Percentiles rank a stretch among this genome's conserved stretches.
These are phyloP conservation scores for Danionella dracula DNA, from an alignment of 2,797 vertebrate species.

Conservation along the genomic window DNA sequence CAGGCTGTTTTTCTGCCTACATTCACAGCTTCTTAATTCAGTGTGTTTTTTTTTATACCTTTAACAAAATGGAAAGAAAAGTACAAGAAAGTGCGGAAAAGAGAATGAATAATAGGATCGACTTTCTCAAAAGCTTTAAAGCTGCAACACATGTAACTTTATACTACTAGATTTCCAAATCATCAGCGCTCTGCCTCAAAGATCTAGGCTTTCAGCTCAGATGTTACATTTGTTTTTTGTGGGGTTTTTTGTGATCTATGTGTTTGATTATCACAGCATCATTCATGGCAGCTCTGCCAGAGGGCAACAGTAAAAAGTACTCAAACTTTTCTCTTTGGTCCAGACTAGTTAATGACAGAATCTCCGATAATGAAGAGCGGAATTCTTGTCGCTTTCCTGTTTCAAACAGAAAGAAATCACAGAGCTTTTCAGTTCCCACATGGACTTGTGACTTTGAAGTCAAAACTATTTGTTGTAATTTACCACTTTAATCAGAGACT, in stretches of 20 bases:
- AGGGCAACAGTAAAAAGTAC: neutral
- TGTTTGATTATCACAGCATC: slow-evolving; percentile 1
- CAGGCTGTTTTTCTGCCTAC: no score
- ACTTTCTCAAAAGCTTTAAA: neutral
- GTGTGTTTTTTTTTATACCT: neutral
- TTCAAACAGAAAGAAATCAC: slow-evolving; percentile 38
- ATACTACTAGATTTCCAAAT: neutral
- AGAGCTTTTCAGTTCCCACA: neutral
- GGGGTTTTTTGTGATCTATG: neutral
- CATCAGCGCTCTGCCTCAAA: neutral
- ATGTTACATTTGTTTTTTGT: neutral
- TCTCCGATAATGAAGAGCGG: slow-evolving; percentile 12
- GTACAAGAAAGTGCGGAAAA: neutral
- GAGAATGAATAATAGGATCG: neutral
- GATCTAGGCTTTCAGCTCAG: neutral
- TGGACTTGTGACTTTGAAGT: slow-evolving; percentile 39
- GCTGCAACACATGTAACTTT: neutral
- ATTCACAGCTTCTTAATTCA: no score
- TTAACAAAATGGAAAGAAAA: no score
- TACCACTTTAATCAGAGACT: slow-evolving; percentile 35
- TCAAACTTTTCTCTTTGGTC: slow-evolving; percentile 20
- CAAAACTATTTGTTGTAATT: slow-evolving; percentile 31
- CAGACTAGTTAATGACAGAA: slow-evolving; percentile 3
- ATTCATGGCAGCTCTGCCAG: neutral
- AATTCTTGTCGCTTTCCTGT: slow-evolving; percentile 21